Evolutionary conservation across 2,797 vertebrate genomes (phyloP).

Genomic region (Tenualosa ilisha): DNA sequence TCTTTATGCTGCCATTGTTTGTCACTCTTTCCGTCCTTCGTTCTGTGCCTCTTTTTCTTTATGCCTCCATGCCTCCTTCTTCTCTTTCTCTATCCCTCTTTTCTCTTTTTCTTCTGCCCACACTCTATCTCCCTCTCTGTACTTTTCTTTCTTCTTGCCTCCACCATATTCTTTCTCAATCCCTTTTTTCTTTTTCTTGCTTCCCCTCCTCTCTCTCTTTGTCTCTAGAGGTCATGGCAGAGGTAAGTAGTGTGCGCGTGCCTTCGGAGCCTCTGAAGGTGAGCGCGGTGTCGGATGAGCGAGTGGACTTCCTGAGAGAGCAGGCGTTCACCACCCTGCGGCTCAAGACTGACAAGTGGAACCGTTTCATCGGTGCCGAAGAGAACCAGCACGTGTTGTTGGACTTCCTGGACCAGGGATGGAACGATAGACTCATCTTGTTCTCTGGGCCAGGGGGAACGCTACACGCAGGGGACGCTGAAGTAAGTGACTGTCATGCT

Average conservation of each 20-base stretch:
- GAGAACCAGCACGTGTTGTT: slow-evolving; percentile 80
- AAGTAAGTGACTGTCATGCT: slow-evolving; percentile 63
- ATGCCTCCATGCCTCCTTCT: not conserved
- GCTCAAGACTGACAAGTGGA: slow-evolving; percentile 83
- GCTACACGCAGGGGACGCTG: slow-evolving; percentile 71
- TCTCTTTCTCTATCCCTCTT: not conserved
- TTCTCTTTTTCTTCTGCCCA: not conserved
- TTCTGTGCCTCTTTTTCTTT: not conserved
- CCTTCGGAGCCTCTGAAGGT: slow-evolving; percentile 71
- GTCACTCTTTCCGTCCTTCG: not conserved
- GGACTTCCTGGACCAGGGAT: slow-evolving; percentile 77
- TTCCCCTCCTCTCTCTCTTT: not conserved
- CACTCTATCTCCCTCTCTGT: too few relatives aligned
- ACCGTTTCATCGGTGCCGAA: slow-evolving; percentile 78
- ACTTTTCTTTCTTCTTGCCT: not conserved
- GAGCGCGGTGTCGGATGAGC: slow-evolving; percentile 72
- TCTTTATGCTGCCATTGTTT: not conserved
- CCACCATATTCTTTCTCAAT: not conserved
- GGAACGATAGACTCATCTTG: slow-evolving; percentile 68
- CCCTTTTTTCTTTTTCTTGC: not conserved
- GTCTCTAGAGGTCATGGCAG: slow-evolving; percentile 63
- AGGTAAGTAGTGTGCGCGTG: slow-evolving; percentile 60
- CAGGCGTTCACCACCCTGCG: slow-evolving; percentile 76
- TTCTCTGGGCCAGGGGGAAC: slow-evolving; percentile 78
- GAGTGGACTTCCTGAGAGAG: slow-evolving; percentile 79